These are phyloP conservation scores for Sciaenops ocellatus DNA, from an alignment of 2,797 vertebrate species.

Conservation along the genomic window DNA sequence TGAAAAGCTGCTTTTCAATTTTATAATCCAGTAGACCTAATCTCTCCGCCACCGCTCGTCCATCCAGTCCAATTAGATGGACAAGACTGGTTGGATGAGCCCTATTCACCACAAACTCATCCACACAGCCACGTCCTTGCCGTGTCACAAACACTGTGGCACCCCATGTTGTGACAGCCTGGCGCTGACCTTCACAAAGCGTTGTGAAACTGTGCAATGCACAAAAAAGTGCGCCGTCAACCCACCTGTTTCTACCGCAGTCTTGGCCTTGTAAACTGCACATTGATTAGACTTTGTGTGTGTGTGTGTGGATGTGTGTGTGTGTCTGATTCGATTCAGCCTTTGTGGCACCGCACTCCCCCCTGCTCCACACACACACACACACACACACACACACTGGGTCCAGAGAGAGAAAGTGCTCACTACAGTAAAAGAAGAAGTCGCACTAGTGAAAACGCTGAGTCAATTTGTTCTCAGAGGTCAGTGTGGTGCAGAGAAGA, in stretches of 20 bases:
- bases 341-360: slow-evolving; percentile 63
- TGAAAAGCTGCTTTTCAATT: slow-evolving; percentile 86
- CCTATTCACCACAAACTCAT: slow-evolving; percentile 55
- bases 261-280: slow-evolving; percentile 76
- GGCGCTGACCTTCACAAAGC: slow-evolving; percentile 66
- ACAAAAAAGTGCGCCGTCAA: slow-evolving; percentile 65
- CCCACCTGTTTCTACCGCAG: slow-evolving; percentile 74
- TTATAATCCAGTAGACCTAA: slow-evolving; percentile 82
- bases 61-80: slow-evolving; percentile 82
- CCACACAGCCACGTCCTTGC: slow-evolving; percentile 48
- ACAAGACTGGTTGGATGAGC: slow-evolving; percentile 66
- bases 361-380: slow-evolving; percentile 37
- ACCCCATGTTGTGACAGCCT: slow-evolving; percentile 4
- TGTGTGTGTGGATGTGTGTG: slow-evolving; percentile 47
- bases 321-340: slow-evolving; percentile 71
- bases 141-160: slow-evolving; percentile 43
- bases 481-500: slow-evolving; percentile 65
- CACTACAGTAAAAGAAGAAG: slow-evolving; percentile 80
- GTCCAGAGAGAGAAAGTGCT: slow-evolving; percentile 75
- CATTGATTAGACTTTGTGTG: slow-evolving; percentile 72
- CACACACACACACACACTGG: slow-evolving; percentile 45
- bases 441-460: slow-evolving; percentile 79
- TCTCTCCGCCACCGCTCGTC: slow-evolving; percentile 65
- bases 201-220: slow-evolving; percentile 46
- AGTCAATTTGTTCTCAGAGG: slow-evolving; percentile 71